Evolutionary conservation across 2,113 vertebrate genomes (phyloP).

Genomic region (Donacobius atricapilla): DNA sequence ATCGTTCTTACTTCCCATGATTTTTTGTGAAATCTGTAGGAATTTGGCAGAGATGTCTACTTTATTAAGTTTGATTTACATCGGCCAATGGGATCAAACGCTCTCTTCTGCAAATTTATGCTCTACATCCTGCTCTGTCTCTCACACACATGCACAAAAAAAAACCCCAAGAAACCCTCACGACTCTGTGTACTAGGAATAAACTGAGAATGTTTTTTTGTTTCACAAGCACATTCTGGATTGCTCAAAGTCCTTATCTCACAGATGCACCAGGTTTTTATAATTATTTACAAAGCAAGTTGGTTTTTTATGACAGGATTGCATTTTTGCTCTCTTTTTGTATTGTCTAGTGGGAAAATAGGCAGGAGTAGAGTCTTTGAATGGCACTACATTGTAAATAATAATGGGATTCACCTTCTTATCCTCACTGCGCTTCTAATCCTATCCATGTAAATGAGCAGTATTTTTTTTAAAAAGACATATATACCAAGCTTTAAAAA

Average conservation of each 20-base stretch:
- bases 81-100: background rate
- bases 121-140: background rate
- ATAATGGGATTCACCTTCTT: background rate
- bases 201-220: background rate
- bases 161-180: fast-evolving
- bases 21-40: background rate
- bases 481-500: background rate
- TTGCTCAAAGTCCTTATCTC: background rate
- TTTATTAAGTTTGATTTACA: background rate
- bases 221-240: background rate
- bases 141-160: background rate
- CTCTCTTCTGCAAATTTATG: background rate
- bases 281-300: background rate
- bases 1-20: background rate
- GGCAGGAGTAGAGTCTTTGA: background rate
- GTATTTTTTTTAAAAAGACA: background rate
- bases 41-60: background rate
- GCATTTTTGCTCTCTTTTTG: background rate
- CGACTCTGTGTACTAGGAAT: background rate
- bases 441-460: background rate
- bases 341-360: background rate
- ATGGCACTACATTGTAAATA: background rate
- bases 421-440: background rate
- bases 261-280: background rate
- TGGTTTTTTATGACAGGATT: background rate